A percentile compares a stretch with the other conserved stretches of the same genome.
Evolutionary conservation across 2,113 vertebrate species (phyloP).

Genomic region (Pteropus alecto): DNA sequence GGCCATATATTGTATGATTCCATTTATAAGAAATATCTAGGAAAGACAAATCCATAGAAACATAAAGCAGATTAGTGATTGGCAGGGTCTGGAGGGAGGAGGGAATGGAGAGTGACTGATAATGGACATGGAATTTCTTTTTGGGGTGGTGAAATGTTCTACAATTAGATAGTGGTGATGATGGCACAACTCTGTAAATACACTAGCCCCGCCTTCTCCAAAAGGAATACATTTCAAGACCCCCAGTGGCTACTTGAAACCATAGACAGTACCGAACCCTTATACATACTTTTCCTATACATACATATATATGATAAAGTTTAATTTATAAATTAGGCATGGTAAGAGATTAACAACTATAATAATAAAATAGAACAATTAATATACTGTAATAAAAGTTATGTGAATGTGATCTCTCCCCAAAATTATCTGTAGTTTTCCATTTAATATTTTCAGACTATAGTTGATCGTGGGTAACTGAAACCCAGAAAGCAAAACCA

Average conservation of each 20-base stretch:
- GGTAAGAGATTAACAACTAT: too few species aligned
- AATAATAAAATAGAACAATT: neutral
- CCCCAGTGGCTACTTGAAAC: neutral
- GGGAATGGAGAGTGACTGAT: neutral
- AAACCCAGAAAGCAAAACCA: neutral
- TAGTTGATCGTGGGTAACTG: neutral
- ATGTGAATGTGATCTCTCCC: neutral
- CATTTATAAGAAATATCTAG: neutral
- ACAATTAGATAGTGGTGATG: neutral
- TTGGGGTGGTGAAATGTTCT: neutral
- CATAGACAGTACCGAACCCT: neutral
- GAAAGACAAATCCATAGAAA: neutral
- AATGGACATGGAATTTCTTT: neutral
- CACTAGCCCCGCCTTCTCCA: neutral
- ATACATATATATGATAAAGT: neutral
- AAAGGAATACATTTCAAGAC: neutral
- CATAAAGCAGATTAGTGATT: neutral
- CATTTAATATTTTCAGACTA: neutral
- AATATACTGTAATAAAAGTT: neutral
- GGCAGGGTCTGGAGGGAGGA: neutral
- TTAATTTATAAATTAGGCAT: neutral
- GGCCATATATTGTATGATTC: neutral
- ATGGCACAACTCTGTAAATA: neutral
- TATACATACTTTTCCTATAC: neutral
- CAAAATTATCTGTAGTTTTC: neutral